phyloP scores from a whole-genome alignment of 2,113 vertebrate genomes.

The Syrmaticus mikado region DNA sequence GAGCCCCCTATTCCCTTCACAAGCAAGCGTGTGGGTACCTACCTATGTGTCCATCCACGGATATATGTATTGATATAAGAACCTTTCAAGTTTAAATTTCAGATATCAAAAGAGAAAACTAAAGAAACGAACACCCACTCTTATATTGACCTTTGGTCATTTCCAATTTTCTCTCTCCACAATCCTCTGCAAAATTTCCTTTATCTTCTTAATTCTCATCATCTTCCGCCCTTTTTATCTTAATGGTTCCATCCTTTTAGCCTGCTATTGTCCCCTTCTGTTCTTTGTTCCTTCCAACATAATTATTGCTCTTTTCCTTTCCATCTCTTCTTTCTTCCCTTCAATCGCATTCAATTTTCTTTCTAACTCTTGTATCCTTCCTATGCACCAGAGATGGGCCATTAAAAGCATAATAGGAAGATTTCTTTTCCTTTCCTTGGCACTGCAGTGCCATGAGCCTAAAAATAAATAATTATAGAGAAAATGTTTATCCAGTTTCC shows the following conservation, averaged over 20 bases:
- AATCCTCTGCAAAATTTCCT: neutral
- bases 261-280: neutral
- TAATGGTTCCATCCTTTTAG: neutral
- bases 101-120: neutral
- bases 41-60: neutral
- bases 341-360: neutral
- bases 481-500: neutral
- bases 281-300: neutral
- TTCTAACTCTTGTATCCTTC: neutral
- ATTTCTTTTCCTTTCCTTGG: neutral
- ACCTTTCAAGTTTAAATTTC: neutral
- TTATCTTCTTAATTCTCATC: neutral
- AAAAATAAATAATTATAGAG: neutral
- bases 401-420: neutral
- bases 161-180: neutral
- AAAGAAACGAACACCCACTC: accelerated
- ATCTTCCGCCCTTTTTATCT: neutral
- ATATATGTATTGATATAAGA: neutral
- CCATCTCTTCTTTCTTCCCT: neutral
- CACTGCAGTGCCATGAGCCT: neutral
- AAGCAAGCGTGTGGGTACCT: accelerated
- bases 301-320: neutral
- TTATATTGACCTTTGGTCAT: neutral
- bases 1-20: neutral
- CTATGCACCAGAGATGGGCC: neutral